A percentile compares a stretch with the other conserved stretches of the same genome.
Evolutionary conservation across 2,797 vertebrate genomes (phyloP).

Genomic region (Rhinophrynus dorsalis): DNA sequence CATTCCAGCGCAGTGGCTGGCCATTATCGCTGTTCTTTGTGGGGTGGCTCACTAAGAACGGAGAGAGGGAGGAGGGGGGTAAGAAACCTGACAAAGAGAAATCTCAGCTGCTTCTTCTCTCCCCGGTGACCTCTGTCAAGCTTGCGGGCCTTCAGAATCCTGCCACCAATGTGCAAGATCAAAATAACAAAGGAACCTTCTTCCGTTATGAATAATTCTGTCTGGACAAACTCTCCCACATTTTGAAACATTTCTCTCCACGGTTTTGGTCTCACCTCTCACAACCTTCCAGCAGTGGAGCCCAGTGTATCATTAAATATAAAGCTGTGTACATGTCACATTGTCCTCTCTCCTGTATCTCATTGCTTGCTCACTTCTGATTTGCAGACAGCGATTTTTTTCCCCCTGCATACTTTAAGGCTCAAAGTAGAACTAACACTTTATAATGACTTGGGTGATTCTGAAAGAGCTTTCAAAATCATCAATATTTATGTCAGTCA

Average conservation of each 20-base stretch:
- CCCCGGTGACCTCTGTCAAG: conserved; percentile 44
- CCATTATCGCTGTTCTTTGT: conserved; percentile 44
- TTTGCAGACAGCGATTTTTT: conserved; percentile 5
- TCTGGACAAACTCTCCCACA: conserved; percentile 49
- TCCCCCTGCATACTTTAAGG: not conserved
- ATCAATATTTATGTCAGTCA: too few relatives aligned
- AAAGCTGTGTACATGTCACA: conserved; percentile 40
- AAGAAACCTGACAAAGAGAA: conserved; percentile 20
- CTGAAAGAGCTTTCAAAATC: too few relatives aligned
- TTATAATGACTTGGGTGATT: too few relatives aligned
- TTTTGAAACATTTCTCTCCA: conserved; percentile 44
- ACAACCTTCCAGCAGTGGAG: conserved; percentile 41
- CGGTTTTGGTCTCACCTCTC: conserved; percentile 38
- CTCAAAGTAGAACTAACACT: too few relatives aligned
- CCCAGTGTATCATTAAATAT: conserved; percentile 46
- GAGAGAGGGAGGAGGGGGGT: not conserved
- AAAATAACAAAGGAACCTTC: conserved; percentile 46
- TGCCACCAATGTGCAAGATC: conserved; percentile 44
- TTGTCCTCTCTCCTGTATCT: conserved; percentile 16
- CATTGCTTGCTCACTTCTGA: conserved; percentile 22
- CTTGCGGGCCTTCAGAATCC: conserved; percentile 37
- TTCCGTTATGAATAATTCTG: conserved; percentile 49
- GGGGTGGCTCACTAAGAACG: conserved; percentile 32
- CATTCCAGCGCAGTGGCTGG: conserved; percentile 39
- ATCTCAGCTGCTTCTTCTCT: conserved; percentile 35